Base-by-base conservation (phyloP, 2,113 vertebrate species). In the Dryoscopus gambensis region DNA sequence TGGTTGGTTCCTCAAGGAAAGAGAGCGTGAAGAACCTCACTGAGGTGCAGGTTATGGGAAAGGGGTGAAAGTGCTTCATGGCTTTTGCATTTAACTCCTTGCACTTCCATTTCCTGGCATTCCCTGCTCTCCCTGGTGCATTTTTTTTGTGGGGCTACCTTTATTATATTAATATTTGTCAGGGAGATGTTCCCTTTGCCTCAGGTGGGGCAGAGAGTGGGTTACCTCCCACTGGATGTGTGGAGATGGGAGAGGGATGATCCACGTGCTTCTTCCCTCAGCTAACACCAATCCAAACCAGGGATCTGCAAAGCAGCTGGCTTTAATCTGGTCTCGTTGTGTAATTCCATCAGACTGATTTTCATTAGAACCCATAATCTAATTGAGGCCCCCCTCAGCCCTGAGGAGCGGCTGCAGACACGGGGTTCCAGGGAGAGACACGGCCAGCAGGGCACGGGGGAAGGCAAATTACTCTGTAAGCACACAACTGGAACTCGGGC, bases 271-370 rank as follows among this genome's bases (percentile, higher is more conserved):
- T 6, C 5, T 68, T 78, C 64, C 70, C 47, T 59, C 9, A 7
- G 68, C 71, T 40, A 75, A 39, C 25, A 6, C 33, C 68, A 78
- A 39, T 7, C 68, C 2, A 4, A 86, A 39, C 42, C 27, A 40
- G 24, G 52, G 60, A 24, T 64, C 82, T 93, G 89, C 85, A 64
- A 37, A 82, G 82, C 88, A 96, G 68, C 84, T 88, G 86, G 24
- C 42, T 94, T 64, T 81, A 92, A 71, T 92, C 46, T 82, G 77
- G 9, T 79, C 87, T 84, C 20, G 31, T 57, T 76, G 55, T 84
- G 35, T 95, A 96, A 97, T 95, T 95, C 93, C 84, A 93, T 97
- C 92, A 94, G 73, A 60, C 11, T 91, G 17, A 93, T 79, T 94
- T 76, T 84, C 65, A 85, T 91, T 83, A 92, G 90, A 73, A 17